Base-by-base conservation (phyloP, 2,888 invertebrate species). In the Enchytraeus crypticus region DNA sequence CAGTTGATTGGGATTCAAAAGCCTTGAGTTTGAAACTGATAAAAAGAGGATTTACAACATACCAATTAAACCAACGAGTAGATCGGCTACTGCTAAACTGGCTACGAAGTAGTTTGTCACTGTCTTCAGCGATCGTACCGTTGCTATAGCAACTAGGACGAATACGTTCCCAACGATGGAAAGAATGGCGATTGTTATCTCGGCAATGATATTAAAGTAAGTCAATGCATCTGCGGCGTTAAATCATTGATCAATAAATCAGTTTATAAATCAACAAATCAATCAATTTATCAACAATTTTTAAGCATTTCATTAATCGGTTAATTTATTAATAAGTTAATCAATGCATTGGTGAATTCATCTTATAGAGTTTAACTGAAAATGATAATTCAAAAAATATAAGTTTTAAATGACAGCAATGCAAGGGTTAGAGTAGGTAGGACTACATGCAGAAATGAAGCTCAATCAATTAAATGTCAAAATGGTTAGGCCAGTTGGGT, bases 41-140 rank as follows among this genome's bases (percentile, higher is more conserved):
- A n/a, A n/a, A n/a, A n/a, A 53, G 14, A 8, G 30, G 11, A 45
- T n/a, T n/a, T n/a, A n/a, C n/a, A n/a, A 4, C 49, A 8, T 38
- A 57, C 65, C 67, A 4, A 66, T n/a, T 2, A 59, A 30, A 4
- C 66, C 66, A n/a, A 66, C 66, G n/a, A 66, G 54, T 3, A 66
- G 43, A 53, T 66, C 66, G 3, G 66, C 64, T 8, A 55, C 49
- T 1, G 66, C 66, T 18, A 66, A 57, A 29, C 60, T 66, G 3
- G 64, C 66, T 0, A 66, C 55, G 47, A 63, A 63, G 53, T 61
- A 64, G 61, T 66, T 66, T 43, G 64, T 66, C 59, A 55, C 32
- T 5, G 59, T 63, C 33, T 59, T 59, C 3, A 66, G 66, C 11
- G 46, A 43, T 23, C 38, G 51, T 2, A 59, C 49, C 14, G 54